These are phyloP conservation scores for Plectrocnemia conspersa DNA, from an alignment of 1,140 invertebrate genomes.

Conservation along the genomic window DNA sequence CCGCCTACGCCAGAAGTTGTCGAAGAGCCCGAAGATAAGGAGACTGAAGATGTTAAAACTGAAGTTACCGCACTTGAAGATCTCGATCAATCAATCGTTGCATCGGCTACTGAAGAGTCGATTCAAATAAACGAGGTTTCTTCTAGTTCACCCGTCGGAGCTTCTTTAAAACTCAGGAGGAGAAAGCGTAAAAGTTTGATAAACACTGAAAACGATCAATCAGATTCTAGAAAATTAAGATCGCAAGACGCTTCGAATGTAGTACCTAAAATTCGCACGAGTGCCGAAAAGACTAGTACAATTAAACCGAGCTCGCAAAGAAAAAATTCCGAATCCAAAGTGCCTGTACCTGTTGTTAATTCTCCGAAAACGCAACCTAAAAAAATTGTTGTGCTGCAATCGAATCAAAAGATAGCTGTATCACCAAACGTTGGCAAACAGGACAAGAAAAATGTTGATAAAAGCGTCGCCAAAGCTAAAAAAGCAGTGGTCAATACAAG, in stretches of 20 bases:
- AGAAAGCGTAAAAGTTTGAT: constrained; percentile 33
- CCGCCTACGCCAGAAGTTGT: neutral
- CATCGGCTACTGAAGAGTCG: constrained; percentile 40
- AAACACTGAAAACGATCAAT: constrained; percentile 20
- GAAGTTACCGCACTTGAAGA: neutral
- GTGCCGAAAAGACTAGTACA: constrained; percentile 28
- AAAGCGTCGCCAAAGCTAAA: constrained; percentile 16
- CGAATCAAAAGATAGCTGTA: constrained; percentile 11
- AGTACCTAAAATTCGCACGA: constrained; percentile 41
- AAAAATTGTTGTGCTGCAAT: neutral
- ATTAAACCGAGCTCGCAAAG: neutral
- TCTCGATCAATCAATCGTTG: constrained; percentile 7
- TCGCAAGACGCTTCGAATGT: constrained; percentile 42
- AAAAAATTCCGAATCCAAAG: constrained; percentile 24
- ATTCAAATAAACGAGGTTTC: constrained; percentile 61
- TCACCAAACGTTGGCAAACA: constrained; percentile 9
- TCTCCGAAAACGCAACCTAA: constrained; percentile 3
- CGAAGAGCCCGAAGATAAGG: neutral
- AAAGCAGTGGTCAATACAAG: constrained; percentile 10
- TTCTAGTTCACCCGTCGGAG: constrained; percentile 49
- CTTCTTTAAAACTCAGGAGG: constrained; percentile 38
- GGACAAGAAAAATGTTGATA: constrained; percentile 19
- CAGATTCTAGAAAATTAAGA: constrained; percentile 44
- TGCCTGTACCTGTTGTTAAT: constrained; percentile 25
- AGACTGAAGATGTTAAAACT: neutral